Conservation (phyloP, 2,888 invertebrate genomes). For the Drosophila flavopinicola region DNA sequence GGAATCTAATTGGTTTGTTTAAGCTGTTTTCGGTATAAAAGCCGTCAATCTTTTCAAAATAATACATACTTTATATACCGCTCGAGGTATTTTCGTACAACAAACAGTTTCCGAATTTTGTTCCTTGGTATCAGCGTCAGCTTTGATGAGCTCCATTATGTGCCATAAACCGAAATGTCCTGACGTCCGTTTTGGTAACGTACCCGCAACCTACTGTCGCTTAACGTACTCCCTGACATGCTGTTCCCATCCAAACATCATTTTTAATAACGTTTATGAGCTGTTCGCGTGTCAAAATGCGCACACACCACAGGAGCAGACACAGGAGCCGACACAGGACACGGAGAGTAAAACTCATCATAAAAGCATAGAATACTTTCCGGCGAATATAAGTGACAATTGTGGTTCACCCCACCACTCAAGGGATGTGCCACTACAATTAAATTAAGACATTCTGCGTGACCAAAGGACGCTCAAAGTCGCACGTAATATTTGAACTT, state of each 20-base stretch:
- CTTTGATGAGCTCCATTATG: slow-evolving; percentile 24
- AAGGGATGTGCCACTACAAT: slow-evolving; percentile 21
- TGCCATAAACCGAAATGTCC: slow-evolving; percentile 30
- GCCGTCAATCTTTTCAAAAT: neutral
- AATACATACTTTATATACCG: too few relatives aligned
- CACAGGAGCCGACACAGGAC: too few relatives aligned
- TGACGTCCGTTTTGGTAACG: slow-evolving; percentile 22
- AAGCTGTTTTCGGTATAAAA: neutral
- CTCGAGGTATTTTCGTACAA: too few relatives aligned
- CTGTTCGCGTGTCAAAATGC: slow-evolving; percentile 51
- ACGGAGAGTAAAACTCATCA: slow-evolving; percentile 16
- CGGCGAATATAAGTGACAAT: slow-evolving; percentile 23
- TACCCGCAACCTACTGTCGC: slow-evolving; percentile 21
- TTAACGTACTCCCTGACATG: slow-evolving; percentile 11
- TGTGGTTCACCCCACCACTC: slow-evolving; percentile 1
- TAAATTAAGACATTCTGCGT: slow-evolving; percentile 56
- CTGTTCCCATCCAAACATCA: slow-evolving; percentile 30
- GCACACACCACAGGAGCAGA: slow-evolving; percentile 20
- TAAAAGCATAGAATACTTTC: slow-evolving; percentile 30
- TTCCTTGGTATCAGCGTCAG: neutral
- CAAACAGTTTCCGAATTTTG: slow-evolving; percentile 1
- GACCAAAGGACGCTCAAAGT: slow-evolving; percentile 27
- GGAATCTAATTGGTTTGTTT: too few relatives aligned
- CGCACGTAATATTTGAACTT: slow-evolving; percentile 25
- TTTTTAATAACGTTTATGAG: slow-evolving; percentile 61